A percentile compares a stretch with the other conserved stretches of the same genome.
phyloP scores from a whole-genome alignment of 1,140 invertebrate genomes.

The Bombus pascuorum region DNA sequence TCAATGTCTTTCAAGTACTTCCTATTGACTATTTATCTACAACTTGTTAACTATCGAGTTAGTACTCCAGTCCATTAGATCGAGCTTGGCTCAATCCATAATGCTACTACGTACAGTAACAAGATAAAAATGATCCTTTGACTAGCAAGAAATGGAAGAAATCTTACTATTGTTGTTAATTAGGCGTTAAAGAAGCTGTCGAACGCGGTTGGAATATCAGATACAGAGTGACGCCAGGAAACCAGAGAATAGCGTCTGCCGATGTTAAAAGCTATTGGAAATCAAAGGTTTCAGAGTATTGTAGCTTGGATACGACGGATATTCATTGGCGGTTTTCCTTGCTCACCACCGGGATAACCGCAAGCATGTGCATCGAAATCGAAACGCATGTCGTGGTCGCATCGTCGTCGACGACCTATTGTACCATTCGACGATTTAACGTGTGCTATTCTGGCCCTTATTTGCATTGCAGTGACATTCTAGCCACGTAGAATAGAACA shows the following conservation, averaged over 20 bases:
- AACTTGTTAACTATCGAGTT: neutral
- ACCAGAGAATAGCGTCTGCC: neutral
- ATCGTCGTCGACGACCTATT: slow-evolving; percentile 1
- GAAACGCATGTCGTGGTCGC: neutral
- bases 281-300: slow-evolving; percentile 32
- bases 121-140: neutral
- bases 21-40: neutral
- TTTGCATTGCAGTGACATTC: slow-evolving; percentile 34
- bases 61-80: neutral
- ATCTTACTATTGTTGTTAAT: neutral
- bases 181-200: neutral
- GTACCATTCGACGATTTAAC: slow-evolving; percentile 13
- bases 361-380: slow-evolving; percentile 24
- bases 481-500: neutral
- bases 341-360: neutral
- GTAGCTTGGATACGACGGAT: neutral
- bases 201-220: slow-evolving; percentile 5
- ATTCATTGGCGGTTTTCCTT: slow-evolving; percentile 30
- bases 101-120: neutral
- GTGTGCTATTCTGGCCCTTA: neutral
- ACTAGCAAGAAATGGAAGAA: neutral
- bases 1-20: neutral
- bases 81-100: neutral
- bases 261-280: slow-evolving; percentile 47
- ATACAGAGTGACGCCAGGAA: slow-evolving; percentile 16